Evolutionary conservation across 2,113 vertebrate genomes (phyloP).

Genomic region (Sylvietta virens): DNA sequence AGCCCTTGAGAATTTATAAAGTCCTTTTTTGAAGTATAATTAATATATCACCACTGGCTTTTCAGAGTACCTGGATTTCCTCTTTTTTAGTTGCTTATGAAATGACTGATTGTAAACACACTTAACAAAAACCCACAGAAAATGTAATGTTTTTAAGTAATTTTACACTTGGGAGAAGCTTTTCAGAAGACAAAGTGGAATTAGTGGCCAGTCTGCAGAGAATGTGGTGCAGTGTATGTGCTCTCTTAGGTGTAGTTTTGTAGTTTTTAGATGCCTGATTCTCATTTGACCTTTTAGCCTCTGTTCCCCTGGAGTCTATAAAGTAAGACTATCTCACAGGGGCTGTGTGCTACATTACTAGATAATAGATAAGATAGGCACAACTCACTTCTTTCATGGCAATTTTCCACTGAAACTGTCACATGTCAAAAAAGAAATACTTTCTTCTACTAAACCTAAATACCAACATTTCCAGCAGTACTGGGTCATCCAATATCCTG

Average conservation of each 20-base stretch:
- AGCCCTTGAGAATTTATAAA: not conserved
- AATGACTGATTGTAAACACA: not conserved
- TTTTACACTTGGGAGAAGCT: not conserved
- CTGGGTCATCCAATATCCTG: fast-evolving
- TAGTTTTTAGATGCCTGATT: not conserved
- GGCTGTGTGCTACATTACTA: not conserved
- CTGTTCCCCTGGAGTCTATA: not conserved
- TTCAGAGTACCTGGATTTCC: not conserved
- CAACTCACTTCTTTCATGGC: not conserved
- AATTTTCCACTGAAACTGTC: not conserved
- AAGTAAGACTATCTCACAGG: not conserved
- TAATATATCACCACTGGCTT: not conserved
- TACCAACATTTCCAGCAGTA: not conserved
- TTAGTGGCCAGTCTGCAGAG: not conserved
- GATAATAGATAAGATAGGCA: not conserved
- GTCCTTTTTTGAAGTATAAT: not conserved
- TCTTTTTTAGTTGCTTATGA: not conserved
- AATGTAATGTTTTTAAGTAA: not conserved
- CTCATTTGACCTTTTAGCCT: not conserved
- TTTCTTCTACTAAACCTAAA: not conserved
- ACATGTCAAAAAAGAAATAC: not conserved
- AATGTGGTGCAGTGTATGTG: not conserved
- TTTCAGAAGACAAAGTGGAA: not conserved
- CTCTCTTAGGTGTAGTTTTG: not conserved
- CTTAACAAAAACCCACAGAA: not conserved